Percentiles rank a stretch among this genome's conserved stretches.
Conservation (phyloP, 1,140 invertebrate genomes). For the Aphidius ervi region DNA sequence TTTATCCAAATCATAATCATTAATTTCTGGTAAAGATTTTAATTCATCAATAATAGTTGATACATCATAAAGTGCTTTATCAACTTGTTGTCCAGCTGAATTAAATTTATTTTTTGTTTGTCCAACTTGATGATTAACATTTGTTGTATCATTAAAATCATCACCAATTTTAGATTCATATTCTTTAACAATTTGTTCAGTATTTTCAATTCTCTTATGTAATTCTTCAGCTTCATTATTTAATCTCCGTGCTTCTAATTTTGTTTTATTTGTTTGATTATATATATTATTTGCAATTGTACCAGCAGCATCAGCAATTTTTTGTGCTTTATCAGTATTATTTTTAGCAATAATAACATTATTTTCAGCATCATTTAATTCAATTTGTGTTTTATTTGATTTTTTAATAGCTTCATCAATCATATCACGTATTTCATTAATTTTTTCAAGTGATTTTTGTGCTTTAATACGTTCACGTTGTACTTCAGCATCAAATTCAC, state of each 20-base stretch:
- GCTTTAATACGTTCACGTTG: constrained; percentile 70
- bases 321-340: constrained; percentile 75
- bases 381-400: constrained; percentile 65
- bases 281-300: constrained; percentile 69
- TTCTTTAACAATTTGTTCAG: constrained; percentile 64
- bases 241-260: constrained; percentile 68
- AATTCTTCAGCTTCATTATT: constrained; percentile 75
- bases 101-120: constrained; percentile 79
- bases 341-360: constrained; percentile 73
- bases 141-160: constrained; percentile 69
- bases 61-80: constrained; percentile 73
- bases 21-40: constrained; percentile 70
- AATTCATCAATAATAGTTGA: constrained; percentile 77
- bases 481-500: constrained; percentile 86
- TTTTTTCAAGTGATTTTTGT: constrained; percentile 59
- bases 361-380: constrained; percentile 69
- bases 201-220: constrained; percentile 65
- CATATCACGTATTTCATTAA: constrained; percentile 57
- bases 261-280: constrained; percentile 70
- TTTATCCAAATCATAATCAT: constrained; percentile 64
- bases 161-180: constrained; percentile 70
- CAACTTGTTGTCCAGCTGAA: constrained; percentile 74
- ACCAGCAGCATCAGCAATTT: constrained; percentile 41
- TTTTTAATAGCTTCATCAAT: constrained; percentile 58
- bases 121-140: constrained; percentile 75